Evolutionary conservation across 1,140 invertebrate genomes (phyloP).

Genomic region (Bemisia tabaci): DNA sequence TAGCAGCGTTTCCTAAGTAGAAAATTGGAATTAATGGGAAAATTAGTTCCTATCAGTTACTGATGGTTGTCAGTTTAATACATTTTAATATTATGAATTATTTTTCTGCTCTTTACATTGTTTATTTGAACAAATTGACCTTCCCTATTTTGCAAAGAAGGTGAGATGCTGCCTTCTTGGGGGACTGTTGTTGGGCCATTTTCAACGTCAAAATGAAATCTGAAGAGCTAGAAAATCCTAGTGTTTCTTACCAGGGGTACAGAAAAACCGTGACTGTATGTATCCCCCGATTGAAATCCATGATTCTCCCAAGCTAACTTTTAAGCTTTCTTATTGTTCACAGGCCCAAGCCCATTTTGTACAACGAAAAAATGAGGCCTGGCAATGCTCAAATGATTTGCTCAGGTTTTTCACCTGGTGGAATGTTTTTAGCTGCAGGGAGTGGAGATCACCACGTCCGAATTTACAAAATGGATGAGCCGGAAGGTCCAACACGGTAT

Average conservation of each 20-base stretch:
- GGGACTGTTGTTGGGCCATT: background rate
- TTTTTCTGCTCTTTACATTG: too few species aligned
- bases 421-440: constrained; percentile 84
- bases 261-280: constrained; percentile 3
- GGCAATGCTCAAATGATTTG: constrained; percentile 94
- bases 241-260: constrained; percentile 4
- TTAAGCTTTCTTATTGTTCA: constrained; percentile 29
- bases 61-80: too few species aligned
- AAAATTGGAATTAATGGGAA: too few species aligned
- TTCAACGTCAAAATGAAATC: constrained; percentile 1
- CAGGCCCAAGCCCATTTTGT: constrained; percentile 72
- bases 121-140: too few species aligned
- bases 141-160: too few species aligned
- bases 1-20: too few species aligned
- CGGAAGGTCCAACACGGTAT: constrained; percentile 22
- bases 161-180: too few species aligned
- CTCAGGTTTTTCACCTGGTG: constrained; percentile 85
- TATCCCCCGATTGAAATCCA: background rate
- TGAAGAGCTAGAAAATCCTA: too few species aligned
- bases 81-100: too few species aligned
- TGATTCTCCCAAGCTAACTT: too few species aligned
- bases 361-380: constrained; percentile 82
- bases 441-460: constrained; percentile 87
- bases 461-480: constrained; percentile 69
- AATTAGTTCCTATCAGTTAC: too few species aligned